Base-by-base conservation (phyloP, 2,888 invertebrate genomes). In the Rhodophaea formosa region DNA sequence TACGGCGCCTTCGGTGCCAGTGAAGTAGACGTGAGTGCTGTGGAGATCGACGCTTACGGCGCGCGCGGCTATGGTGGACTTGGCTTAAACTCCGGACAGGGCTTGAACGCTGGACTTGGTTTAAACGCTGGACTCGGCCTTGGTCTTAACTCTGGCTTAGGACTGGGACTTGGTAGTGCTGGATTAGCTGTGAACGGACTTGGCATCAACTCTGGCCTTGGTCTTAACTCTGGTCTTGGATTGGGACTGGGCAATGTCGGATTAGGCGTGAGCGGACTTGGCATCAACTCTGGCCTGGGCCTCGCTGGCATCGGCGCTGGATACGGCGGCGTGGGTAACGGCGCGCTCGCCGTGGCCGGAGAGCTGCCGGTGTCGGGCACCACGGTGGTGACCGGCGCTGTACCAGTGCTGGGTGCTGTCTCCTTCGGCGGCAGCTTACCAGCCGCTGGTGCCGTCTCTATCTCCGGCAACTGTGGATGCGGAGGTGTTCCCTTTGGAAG, bases 321-420 rank as follows among this genome's bases (percentile, higher is more conserved):
- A 51, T 73, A 71, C 65, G 72, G 71, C 29, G 72, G 72, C 29
- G 56, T 58, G 14, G 76, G 77, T 53, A 58, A 68, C 35, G 76
- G 75, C 39, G 63, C 69, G 49, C 60, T 74, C 8, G 62, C 61
- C 29, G 66, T 71, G 32, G 62, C 68, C 39, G 70, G 77, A 8
- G 71, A 72, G 56, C 60, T 79, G 61, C 70, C 68, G 58, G 67
- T 70, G 30, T 53, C 61, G 53, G 68, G 77, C 59, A 67, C 63
- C 47, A 72, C 75, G 30, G 63, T 67, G 57, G 70, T 77, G 44
- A 66, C 67, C 7, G 77, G 79, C 53, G 71, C 71, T 54, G 70
- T 78, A 30, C 79, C 80, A 44, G 73, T 76, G 57, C 68, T 74
- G 29, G 76, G 79, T 54, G 67, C 72, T n/a, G 79, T 78, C 23